phyloP scores from a whole-genome alignment of 1,140 invertebrate genomes.

The Drosophila baimaii region DNA sequence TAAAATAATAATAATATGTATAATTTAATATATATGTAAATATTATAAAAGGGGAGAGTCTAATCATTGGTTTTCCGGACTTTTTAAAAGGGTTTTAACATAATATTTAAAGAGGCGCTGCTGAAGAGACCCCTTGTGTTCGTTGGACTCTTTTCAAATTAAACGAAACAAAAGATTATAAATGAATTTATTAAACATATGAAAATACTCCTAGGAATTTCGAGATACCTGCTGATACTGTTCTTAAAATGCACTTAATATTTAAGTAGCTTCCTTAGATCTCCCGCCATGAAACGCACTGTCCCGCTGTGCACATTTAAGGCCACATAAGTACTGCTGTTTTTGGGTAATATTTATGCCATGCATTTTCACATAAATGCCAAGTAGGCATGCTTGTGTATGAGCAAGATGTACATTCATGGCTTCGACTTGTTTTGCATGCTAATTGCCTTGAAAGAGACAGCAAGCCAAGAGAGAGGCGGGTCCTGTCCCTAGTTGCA shows the following conservation, averaged over 20 bases:
- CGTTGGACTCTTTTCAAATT: no score
- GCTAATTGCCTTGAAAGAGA: constrained; percentile 64
- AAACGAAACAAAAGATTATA: no score
- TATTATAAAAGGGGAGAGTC: not conserved
- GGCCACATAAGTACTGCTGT: constrained; percentile 20
- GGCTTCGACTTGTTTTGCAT: constrained; percentile 75
- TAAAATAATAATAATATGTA: no score
- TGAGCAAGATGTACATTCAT: constrained; percentile 70
- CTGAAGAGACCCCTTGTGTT: no score
- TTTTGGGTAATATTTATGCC: constrained; percentile 66
- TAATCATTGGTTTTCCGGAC: not conserved
- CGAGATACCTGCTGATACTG: no score
- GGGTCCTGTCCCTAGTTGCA: not conserved
- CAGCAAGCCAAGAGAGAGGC: not conserved
- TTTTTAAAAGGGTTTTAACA: no score
- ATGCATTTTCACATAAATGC: constrained; percentile 71
- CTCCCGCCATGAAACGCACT: not conserved
- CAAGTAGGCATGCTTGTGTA: constrained; percentile 22
- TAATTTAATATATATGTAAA: not conserved
- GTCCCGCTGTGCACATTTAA: constrained; percentile 8
- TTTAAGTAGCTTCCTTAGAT: not conserved
- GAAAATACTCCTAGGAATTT: no score
- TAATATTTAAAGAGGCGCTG: no score
- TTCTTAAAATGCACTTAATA: no score
- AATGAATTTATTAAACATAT: no score